phyloP scores from a whole-genome alignment of 2,797 vertebrate genomes.

The Hapalemur alaotrensis region DNA sequence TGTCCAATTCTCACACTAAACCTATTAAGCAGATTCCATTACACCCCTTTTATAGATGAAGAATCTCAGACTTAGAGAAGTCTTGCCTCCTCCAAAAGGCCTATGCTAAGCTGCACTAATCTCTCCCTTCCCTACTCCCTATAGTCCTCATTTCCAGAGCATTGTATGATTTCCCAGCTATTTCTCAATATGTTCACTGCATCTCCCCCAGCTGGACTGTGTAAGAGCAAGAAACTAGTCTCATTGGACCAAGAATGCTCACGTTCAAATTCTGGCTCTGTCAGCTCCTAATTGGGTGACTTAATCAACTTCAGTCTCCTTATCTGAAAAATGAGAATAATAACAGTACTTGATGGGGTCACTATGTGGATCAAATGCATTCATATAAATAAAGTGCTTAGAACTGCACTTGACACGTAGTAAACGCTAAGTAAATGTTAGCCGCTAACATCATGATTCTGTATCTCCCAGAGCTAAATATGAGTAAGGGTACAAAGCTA shows the following conservation, averaged over 20 bases:
- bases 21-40: background rate
- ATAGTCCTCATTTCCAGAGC: background rate
- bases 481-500: constrained; percentile 45
- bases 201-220: background rate
- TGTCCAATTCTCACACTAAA: constrained; percentile 18
- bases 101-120: background rate
- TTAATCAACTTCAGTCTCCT: constrained; percentile 1
- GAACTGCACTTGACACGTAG: constrained; percentile 30
- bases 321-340: constrained; percentile 47
- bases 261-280: constrained; percentile 32
- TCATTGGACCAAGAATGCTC: background rate
- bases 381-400: constrained; percentile 52
- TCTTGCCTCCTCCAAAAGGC: constrained; percentile 21
- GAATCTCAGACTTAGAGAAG: constrained; percentile 30
- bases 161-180: background rate
- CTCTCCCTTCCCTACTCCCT: background rate
- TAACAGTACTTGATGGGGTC: background rate
- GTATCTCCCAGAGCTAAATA: background rate
- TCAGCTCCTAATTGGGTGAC: background rate
- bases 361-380: background rate
- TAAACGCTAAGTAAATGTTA: constrained; percentile 50
- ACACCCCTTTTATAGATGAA: constrained; percentile 11
- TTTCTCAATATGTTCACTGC: constrained; percentile 13
- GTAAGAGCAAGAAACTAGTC: constrained; percentile 23
- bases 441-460: constrained; percentile 21